Evolutionary conservation across 2,888 invertebrate genomes (phyloP), one percentile per base, ranked within the genome.

Genomic region (Euzetes globulus): DNA sequence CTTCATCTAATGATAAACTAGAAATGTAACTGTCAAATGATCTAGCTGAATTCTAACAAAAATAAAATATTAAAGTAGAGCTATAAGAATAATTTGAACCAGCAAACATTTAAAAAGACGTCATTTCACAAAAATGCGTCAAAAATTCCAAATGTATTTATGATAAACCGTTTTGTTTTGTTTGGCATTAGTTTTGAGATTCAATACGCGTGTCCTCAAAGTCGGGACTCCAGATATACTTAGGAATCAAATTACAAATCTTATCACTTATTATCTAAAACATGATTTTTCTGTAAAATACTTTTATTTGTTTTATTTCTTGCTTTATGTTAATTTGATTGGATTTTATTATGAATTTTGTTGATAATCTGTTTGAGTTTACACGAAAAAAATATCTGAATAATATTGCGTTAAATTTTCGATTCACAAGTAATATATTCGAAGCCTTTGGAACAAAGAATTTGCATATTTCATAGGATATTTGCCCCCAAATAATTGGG

Each of bases 401-500:
- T 63, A 63, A 63, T 27, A 29, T 63, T 63, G 58, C n/a, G 6
- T 63, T 33, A 27, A n/a, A n/a, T 63, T 63, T 63, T 33, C 25
- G 22, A 55, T 17, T 33, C 17, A 17, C 11, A 17, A 55, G 55
- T 22, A 55, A 55, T 22, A 55, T 55, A 55, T 55, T 25, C 6
- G 1, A 17, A 22, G 9, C 22, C 22, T 25, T 55, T 63, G 22
- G 25, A 33, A 55, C 2, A 27, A n/a, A 63, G 63, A 63, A n/a
- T 63, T 63, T 63, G 25, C 63, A 63, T 22, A 58, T 15, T 58
- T 27, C 15, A n/a, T 63, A 17, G 25, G 19, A 55, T n/a, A 27
- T 63, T 33, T 63, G 63, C 33, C 63, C 63, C 63, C 15, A 63
- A 63, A 63, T 63, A 63, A 63, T 63, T 63, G 33, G 63, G 63